Evolutionary conservation across 2,888 invertebrate species (phyloP).

Genomic region (Hydriomena furcata): DNA sequence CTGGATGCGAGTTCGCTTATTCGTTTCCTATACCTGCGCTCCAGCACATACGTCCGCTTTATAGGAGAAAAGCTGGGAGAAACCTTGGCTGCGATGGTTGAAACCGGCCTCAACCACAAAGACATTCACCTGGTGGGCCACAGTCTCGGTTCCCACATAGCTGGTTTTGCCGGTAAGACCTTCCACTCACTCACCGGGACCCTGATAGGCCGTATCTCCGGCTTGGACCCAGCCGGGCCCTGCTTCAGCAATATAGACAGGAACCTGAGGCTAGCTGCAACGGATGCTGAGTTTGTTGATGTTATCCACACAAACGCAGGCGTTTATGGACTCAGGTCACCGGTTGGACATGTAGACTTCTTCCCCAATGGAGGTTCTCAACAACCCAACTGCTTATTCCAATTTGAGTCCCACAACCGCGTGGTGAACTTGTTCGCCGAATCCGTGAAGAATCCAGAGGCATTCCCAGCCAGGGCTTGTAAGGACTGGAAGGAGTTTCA

Average conservation of each 20-base stretch:
- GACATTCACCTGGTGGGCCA: slow-evolving; percentile 70
- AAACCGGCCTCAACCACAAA: slow-evolving; percentile 57
- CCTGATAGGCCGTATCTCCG: slow-evolving; percentile 59
- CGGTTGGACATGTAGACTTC: slow-evolving; percentile 67
- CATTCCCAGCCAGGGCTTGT: slow-evolving; percentile 20
- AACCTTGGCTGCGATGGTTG: slow-evolving; percentile 53
- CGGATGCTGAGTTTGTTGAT: slow-evolving; percentile 66
- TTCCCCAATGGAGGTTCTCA: slow-evolving; percentile 63
- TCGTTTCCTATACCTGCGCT: slow-evolving; percentile 64
- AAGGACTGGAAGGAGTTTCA: slow-evolving; percentile 20
- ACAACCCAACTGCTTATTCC: slow-evolving; percentile 66
- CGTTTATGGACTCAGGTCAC: slow-evolving; percentile 57
- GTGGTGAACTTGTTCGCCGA: slow-evolving; percentile 48
- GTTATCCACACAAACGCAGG: slow-evolving; percentile 67
- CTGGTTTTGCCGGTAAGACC: slow-evolving; percentile 63
- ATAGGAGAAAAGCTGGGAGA: slow-evolving; percentile 65
- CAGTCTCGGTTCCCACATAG: slow-evolving; percentile 72
- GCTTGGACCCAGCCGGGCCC: slow-evolving; percentile 73
- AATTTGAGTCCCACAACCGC: slow-evolving; percentile 68
- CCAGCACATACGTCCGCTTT: slow-evolving; percentile 66
- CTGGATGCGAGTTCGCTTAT: slow-evolving; percentile 73
- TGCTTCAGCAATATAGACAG: slow-evolving; percentile 63
- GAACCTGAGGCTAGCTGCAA: slow-evolving; percentile 45
- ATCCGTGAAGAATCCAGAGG: slow-evolving; percentile 18
- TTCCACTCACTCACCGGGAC: slow-evolving; percentile 53